Base-by-base conservation (phyloP, 1,140 invertebrate genomes). In the Caerostris darwini region DNA sequence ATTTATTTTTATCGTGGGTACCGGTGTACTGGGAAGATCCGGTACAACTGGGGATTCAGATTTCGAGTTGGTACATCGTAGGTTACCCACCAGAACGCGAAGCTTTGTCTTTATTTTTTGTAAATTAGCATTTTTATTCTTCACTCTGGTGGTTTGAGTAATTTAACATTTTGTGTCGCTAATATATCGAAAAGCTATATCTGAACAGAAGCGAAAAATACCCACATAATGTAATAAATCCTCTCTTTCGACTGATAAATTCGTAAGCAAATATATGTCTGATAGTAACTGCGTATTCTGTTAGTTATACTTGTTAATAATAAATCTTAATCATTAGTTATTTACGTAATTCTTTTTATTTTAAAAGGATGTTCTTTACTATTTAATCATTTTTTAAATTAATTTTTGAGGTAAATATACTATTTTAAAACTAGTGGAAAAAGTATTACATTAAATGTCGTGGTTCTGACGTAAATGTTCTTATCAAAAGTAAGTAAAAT, bases 1-100 rank as follows among this genome's bases (percentile, higher is more conserved):
- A 77, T 77, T 77, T 77, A 34, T 77, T 77, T 77, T 77, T 77
- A 77, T 34, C 7, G 2, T 12, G 71, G 71, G 12, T 77, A 77
- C 71, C 34, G 34, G 10, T 7, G 71, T 50, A 77, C 53, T 77
- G 71, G 71, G 71, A 77, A 50, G 71, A 53, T 8, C 12, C 10
- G 5, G 10, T 2, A 19, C 71, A 50, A 34, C 10, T 3, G 71
- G 71, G 71, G 53, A 77, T 77, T 77, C 3, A 3, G 4, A 10
- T 12, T 50, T 12, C 12, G 71, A 53, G 53, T 77, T 12, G 71
- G 71, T 50, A 77, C 71, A 77, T 77, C 53, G 71, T 77, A 77
- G 53, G 53, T 50, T 53, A 50, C 19, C n/a, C 71, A 77, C 71
- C 50, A 50, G 71, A 77, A 77, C 71, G 53, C 34, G 34, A 12